Base-by-base conservation (phyloP, 2,888 invertebrate genomes). In the Drosophila fungiperda region DNA sequence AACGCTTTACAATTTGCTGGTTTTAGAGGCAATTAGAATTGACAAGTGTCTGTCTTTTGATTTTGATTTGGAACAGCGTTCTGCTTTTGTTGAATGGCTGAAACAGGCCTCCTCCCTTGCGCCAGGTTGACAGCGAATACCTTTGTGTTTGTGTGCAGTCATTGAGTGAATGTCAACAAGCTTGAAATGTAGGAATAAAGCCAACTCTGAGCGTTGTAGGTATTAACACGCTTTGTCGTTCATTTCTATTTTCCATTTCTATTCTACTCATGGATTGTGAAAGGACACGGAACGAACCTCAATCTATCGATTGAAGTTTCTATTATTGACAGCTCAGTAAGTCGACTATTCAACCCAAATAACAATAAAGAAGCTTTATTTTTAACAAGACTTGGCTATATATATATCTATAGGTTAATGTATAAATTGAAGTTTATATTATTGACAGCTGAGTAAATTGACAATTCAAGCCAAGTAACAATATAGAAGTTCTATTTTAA, bases 1-100 rank as follows among this genome's bases (percentile, higher is more conserved):
- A 78, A 69, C 73, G 78, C 78, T 82, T 74, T 62, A 69, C 71
- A 78, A 66, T 74, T 76, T 79, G 73, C 72, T 73, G 79, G 79
- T 79, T 82, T 84, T 84, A 82, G 76, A 81, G 87, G 82, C 85
- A 85, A 85, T 85, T 85, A 85, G 84, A 86, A 79, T 77, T 83
- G 87, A 85, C 82, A 85, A 85, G 85, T 85, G 87, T 75, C 81
- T 72, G 77, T 67, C 80, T 71, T 76, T 82, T 82, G 82, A 69
- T 73, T 78, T 71, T 75, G 65, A 75, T 75, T 75, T 78, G 78
- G 67, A 8, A 71, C 65, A 49, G 29, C 36, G 49, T 59, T 54
- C 77, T 50, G 60, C 53, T 58, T 77, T 77, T 77, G 77, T 77
- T 67, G 69, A 77, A 58, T 70, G 77, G 11, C 36, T 64, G 74